A percentile compares a stretch with the other conserved stretches of the same genome.
Evolutionary conservation across 2,797 vertebrate species (phyloP).

Genomic region (Sebastes glaucus): DNA sequence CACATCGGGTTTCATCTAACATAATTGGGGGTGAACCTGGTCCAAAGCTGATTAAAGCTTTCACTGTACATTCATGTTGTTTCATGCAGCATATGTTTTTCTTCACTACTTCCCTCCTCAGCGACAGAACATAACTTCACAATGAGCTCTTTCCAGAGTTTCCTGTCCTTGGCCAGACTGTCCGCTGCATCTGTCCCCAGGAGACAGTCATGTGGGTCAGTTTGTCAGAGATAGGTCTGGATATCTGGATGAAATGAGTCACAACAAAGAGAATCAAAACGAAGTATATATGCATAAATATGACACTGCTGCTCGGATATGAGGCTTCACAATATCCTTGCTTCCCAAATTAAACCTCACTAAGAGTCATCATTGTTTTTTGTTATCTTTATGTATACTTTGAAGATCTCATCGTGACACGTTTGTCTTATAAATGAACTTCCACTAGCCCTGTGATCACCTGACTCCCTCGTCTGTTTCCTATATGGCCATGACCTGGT

Average conservation of each 20-base stretch:
- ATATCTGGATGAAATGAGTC: slow-evolving; percentile 24
- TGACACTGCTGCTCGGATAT: neutral
- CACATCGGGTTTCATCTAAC: slow-evolving; percentile 29
- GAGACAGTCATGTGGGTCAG: slow-evolving; percentile 16
- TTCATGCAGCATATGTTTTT: slow-evolving; percentile 10
- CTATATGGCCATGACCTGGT: neutral
- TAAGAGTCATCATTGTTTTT: neutral
- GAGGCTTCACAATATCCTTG: neutral
- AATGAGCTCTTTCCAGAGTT: slow-evolving; percentile 26
- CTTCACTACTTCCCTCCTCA: slow-evolving; percentile 4
- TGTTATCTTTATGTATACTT: neutral
- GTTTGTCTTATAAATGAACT: neutral
- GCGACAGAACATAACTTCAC: slow-evolving; percentile 27
- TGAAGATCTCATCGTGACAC: neutral
- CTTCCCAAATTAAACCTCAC: neutral
- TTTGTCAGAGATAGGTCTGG: slow-evolving; percentile 5
- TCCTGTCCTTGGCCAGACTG: slow-evolving; percentile 11
- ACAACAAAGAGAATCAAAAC: slow-evolving; percentile 16
- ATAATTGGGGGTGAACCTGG: slow-evolving; percentile 1
- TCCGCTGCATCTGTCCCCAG: neutral
- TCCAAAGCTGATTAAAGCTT: slow-evolving; percentile 22
- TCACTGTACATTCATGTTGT: slow-evolving; percentile 13
- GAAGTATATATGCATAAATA: neutral
- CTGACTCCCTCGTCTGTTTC: rapidly evolving
- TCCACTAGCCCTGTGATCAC: neutral